A percentile compares a stretch with the other conserved stretches of the same genome.
These are phyloP conservation scores for Sphinx pinastri DNA, from an alignment of 2,888 invertebrate species.

Conservation along the genomic window DNA sequence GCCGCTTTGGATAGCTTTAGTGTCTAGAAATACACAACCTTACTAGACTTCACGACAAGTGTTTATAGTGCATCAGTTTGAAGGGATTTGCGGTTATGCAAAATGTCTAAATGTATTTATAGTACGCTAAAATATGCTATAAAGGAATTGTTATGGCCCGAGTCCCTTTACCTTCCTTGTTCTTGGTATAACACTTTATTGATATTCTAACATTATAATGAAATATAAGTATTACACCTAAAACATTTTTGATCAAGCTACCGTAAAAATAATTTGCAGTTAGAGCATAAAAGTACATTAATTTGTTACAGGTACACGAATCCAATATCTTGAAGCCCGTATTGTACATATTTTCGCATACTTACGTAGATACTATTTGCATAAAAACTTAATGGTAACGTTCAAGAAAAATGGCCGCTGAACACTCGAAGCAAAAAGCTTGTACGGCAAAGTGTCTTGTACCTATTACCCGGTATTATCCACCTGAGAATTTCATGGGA, in stretches of 20 bases:
- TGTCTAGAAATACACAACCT: neutral
- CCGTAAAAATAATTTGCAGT: no score
- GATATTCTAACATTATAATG: no score
- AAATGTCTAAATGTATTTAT: neutral
- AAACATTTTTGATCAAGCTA: no score
- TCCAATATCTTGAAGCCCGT: neutral
- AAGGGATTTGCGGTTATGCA: neutral
- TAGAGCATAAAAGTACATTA: no score
- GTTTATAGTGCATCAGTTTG: neutral
- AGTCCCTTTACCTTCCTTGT: no score
- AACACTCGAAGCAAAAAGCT: slow-evolving; percentile 50
- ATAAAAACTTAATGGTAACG: slow-evolving; percentile 41
- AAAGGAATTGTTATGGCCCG: neutral
- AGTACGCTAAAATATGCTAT: neutral
- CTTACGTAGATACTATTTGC: neutral
- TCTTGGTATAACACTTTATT: no score
- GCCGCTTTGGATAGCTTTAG: slow-evolving; percentile 14
- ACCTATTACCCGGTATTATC: slow-evolving; percentile 66
- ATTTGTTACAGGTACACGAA: neutral
- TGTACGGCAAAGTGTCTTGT: slow-evolving; percentile 52
- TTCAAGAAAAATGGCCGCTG: slow-evolving; percentile 34
- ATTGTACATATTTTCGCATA: slow-evolving; percentile 1
- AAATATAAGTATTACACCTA: neutral
- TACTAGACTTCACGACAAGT: slow-evolving; percentile 3
- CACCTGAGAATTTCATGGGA: slow-evolving; percentile 62